These are phyloP conservation scores for Eupleurogrammus muticus DNA, from an alignment of 2,797 vertebrate species.

Conservation along the genomic window DNA sequence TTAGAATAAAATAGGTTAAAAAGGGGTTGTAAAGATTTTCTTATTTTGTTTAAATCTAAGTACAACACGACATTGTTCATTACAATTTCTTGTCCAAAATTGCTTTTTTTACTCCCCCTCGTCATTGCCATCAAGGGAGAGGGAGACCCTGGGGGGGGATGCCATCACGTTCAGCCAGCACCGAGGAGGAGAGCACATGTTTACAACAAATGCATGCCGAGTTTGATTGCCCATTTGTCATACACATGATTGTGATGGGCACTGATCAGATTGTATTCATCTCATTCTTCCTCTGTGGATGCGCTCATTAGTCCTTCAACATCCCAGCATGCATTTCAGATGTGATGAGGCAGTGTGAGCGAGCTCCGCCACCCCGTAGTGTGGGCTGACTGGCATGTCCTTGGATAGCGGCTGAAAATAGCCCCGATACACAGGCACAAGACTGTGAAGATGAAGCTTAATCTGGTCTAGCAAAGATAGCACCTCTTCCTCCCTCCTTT, in stretches of 20 bases:
- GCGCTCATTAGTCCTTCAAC: conserved; percentile 63
- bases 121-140: conserved; percentile 2
- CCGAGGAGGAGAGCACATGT: conserved; percentile 46
- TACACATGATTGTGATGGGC: conserved; percentile 36
- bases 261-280: conserved; percentile 53
- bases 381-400: conserved; percentile 67
- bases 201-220: conserved; percentile 46
- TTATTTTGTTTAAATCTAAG: neutral
- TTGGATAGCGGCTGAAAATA: conserved; percentile 70
- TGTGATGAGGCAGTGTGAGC: conserved; percentile 62
- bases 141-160: conserved; percentile 10
- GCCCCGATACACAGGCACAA: conserved; percentile 54
- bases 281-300: conserved; percentile 46
- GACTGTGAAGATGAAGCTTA: conserved; percentile 53
- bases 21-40: neutral
- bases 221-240: conserved; percentile 64
- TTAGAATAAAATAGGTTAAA: neutral
- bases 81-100: neutral
- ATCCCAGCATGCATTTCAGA: conserved; percentile 70
- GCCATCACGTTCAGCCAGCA: conserved; percentile 27
- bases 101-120: conserved; percentile 1
- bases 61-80: neutral
- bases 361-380: conserved; percentile 53
- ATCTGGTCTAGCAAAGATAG: conserved; percentile 52
- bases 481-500: conserved; percentile 19